Conservation (phyloP, 2,113 vertebrate genomes). For the Kobus ellipsiprymnus region DNA sequence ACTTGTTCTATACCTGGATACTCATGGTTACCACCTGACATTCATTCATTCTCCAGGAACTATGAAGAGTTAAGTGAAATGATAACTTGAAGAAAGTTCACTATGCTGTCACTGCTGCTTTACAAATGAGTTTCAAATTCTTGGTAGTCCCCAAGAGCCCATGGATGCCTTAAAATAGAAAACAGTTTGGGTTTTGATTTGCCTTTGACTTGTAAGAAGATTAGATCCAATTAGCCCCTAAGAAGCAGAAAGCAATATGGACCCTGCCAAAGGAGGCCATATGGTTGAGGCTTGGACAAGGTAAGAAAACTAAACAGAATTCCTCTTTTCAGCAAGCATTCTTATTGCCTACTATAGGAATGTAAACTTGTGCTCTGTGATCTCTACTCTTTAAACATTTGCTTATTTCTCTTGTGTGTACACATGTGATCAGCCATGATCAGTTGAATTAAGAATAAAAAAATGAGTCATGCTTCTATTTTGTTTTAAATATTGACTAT, state of each 20-base stretch:
- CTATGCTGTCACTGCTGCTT: neutral
- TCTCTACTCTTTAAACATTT: neutral
- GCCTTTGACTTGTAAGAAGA: neutral
- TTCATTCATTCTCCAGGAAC: neutral
- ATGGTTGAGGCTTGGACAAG: neutral
- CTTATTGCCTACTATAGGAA: neutral
- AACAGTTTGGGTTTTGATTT: constrained; percentile 9
- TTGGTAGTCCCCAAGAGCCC: neutral
- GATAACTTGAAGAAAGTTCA: neutral
- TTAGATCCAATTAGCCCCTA: neutral
- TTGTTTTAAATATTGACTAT: neutral
- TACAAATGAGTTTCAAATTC: neutral
- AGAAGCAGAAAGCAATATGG: neutral
- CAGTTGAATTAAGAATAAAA: neutral
- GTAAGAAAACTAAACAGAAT: neutral
- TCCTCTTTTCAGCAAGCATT: neutral
- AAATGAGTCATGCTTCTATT: neutral
- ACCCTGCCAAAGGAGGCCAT: neutral
- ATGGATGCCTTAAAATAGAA: neutral
- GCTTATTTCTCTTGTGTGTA: neutral
- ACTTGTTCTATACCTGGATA: neutral
- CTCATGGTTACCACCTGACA: neutral
- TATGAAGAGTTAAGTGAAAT: neutral
- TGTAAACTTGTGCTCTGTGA: neutral
- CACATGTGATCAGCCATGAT: neutral